Conservation (phyloP, 2,888 invertebrate species). For the Tiliacea aurago region DNA sequence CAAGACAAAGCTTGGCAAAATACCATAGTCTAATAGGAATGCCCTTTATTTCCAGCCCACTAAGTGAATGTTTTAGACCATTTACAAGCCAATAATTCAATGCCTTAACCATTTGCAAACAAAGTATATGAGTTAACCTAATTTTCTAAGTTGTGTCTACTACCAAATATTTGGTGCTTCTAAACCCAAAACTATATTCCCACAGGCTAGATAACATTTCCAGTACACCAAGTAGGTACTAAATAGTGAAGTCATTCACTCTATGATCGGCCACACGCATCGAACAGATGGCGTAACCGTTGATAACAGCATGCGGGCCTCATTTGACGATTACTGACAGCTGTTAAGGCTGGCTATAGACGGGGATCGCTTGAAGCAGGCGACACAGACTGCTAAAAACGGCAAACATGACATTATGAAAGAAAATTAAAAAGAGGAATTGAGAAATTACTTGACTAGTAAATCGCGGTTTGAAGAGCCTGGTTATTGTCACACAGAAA, state of each 20-base stretch:
- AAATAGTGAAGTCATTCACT: conserved; percentile 56
- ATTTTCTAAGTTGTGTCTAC: neutral
- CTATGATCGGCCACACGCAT: conserved; percentile 60
- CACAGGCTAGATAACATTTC: conserved; percentile 35
- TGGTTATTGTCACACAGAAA: neutral
- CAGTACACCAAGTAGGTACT: conserved; percentile 38
- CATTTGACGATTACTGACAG: conserved; percentile 57
- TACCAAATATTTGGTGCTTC: neutral
- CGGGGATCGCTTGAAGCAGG: neutral
- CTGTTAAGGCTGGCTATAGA: conserved; percentile 41
- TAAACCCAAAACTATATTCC: conserved; percentile 10
- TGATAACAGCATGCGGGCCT: conserved; percentile 65
- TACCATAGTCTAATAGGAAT: conserved; percentile 4
- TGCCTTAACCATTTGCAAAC: conserved; percentile 8
- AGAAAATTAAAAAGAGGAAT: neutral
- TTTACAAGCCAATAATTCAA: conserved; percentile 1
- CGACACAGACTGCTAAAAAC: conserved; percentile 9
- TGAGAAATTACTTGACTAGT: neutral
- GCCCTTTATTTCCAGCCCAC: conserved; percentile 26
- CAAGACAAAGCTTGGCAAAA: conserved; percentile 41
- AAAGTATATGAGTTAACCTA: neutral
- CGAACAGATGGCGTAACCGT: conserved; percentile 63
- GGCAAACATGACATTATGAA: neutral
- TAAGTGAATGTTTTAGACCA: conserved; percentile 21
- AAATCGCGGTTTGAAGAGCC: neutral